These are phyloP conservation scores for Eristalis intricaria DNA, from an alignment of 2,888 invertebrate species.

Conservation along the genomic window DNA sequence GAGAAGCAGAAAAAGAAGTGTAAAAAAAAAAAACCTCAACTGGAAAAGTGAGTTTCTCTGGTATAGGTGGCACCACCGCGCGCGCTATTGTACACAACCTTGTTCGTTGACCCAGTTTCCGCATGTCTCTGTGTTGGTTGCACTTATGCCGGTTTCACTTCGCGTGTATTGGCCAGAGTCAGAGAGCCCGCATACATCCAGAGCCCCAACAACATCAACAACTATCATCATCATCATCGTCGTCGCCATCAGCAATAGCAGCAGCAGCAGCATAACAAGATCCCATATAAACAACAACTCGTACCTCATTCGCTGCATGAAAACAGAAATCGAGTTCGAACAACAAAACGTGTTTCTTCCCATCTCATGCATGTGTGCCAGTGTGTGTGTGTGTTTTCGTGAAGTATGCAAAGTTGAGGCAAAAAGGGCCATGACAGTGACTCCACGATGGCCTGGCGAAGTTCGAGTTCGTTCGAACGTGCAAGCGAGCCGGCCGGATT, in stretches of 20 bases:
- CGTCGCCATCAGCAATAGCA: conserved; percentile 5
- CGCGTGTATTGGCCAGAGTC: conserved; percentile 46
- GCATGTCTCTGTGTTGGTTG: conserved; percentile 26
- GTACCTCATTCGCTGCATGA: conserved; percentile 46
- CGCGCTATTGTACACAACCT: conserved; percentile 63
- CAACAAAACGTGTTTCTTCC: conserved; percentile 55
- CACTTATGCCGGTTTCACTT: conserved; percentile 60
- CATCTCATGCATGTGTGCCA: background rate
- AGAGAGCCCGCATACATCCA: conserved; percentile 40
- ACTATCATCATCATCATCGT: background rate
- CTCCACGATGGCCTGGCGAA: conserved; percentile 47
- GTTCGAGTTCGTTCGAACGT: conserved; percentile 62
- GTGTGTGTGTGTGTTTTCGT: background rate
- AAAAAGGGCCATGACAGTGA: conserved; percentile 71
- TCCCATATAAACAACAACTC: conserved; percentile 34
- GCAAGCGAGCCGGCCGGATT: conserved; percentile 3
- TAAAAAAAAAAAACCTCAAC: conserved; percentile 48
- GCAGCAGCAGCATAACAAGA: conserved; percentile 50
- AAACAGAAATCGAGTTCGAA: conserved; percentile 67
- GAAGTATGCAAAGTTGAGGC: conserved; percentile 32
- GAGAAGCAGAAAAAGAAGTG: conserved; percentile 15
- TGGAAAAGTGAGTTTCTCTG: conserved; percentile 72
- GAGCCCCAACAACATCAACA: background rate
- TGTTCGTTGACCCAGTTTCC: conserved; percentile 71
- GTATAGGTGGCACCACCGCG: conserved; percentile 65